These are phyloP conservation scores for Manacus vitellinus DNA, from an alignment of 2,113 vertebrate species.

Conservation along the genomic window DNA sequence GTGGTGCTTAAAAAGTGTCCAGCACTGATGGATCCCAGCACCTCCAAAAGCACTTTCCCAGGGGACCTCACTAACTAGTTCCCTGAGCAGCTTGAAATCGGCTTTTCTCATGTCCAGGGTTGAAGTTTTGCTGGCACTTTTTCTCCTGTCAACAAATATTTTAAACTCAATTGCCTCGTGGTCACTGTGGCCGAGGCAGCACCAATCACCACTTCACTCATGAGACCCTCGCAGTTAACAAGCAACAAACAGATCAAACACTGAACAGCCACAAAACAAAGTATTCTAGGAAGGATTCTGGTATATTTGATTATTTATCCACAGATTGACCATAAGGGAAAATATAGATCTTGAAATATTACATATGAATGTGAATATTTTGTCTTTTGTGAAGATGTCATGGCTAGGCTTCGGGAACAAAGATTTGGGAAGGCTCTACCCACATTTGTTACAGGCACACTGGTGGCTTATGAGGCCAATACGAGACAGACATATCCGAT, in stretches of 20 bases:
- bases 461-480: too few species aligned
- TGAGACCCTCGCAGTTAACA: not conserved
- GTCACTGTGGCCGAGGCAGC: not conserved
- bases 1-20: not conserved
- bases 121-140: not conserved
- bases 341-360: not conserved
- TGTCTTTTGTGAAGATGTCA: not conserved
- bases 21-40: not conserved
- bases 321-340: not conserved
- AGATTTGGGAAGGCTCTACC: too few species aligned
- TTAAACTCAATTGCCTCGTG: accelerated
- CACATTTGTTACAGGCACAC: too few species aligned
- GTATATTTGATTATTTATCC: not conserved
- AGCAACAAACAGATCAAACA: not conserved
- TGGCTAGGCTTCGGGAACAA: too few species aligned
- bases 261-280: not conserved
- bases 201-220: not conserved
- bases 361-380: not conserved
- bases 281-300: not conserved
- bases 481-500: too few species aligned
- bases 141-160: not conserved
- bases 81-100: not conserved
- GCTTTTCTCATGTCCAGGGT: not conserved
- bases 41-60: not conserved
- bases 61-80: not conserved